phyloP scores from a whole-genome alignment of 2,797 vertebrate species.

The Rhyacichthys aspro region DNA sequence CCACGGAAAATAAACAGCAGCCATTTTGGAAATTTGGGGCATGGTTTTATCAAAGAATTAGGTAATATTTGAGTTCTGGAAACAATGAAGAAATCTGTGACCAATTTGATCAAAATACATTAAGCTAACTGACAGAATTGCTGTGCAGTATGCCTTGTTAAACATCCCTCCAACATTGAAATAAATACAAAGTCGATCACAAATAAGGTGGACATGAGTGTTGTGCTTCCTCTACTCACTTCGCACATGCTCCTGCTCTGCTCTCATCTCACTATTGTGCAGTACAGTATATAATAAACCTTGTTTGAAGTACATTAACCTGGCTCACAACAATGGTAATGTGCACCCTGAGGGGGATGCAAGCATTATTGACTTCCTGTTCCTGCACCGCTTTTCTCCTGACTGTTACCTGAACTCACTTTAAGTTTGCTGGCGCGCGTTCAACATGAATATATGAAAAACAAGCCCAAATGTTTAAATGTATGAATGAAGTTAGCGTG shows the following conservation, averaged over 20 bases:
- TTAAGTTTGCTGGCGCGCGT: slow-evolving; percentile 66
- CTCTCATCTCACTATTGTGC: slow-evolving; percentile 70
- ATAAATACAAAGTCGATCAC: slow-evolving; percentile 15
- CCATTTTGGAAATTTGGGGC: no score
- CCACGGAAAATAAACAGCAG: no score
- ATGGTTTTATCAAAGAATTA: no score
- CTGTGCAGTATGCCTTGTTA: neutral
- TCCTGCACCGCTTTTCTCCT: slow-evolving; percentile 74
- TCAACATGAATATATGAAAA: slow-evolving; percentile 64
- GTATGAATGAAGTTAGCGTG: slow-evolving; percentile 38
- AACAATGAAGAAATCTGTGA: no score
- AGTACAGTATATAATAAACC: slow-evolving; percentile 78
- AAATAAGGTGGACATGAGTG: slow-evolving; percentile 26
- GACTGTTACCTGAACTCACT: slow-evolving; percentile 72
- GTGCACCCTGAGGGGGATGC: slow-evolving; percentile 74
- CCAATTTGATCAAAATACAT: no score
- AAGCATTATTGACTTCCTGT: slow-evolving; percentile 80
- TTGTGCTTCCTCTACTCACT: slow-evolving; percentile 41
- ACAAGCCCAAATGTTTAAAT: slow-evolving; percentile 35
- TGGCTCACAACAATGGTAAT: slow-evolving; percentile 80
- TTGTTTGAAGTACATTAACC: slow-evolving; percentile 83
- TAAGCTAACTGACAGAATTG: no score
- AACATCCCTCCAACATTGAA: slow-evolving; percentile 2
- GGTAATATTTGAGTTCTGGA: no score
- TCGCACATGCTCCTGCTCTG: slow-evolving; percentile 42